Evolutionary conservation across 2,797 vertebrate genomes (phyloP).

Genomic region (Scolopax rusticola): DNA sequence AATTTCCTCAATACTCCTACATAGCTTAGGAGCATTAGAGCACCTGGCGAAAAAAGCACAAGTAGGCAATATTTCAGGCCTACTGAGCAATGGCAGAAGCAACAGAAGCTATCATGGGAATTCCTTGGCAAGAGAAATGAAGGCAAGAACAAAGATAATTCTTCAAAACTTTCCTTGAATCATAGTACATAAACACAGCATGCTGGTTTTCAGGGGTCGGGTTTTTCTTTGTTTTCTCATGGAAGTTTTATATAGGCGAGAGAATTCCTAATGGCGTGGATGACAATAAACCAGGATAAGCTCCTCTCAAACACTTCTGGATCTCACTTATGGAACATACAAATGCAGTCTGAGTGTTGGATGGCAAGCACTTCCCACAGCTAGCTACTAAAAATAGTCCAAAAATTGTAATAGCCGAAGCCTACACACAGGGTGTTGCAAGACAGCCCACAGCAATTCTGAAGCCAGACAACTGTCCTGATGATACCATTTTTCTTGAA

Average conservation of each 20-base stretch:
- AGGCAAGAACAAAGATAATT: not conserved
- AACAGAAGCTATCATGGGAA: not conserved
- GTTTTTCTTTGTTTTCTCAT: not conserved
- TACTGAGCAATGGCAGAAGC: not conserved
- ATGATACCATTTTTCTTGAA: not conserved
- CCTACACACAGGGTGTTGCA: not conserved
- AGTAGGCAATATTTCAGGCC: not conserved
- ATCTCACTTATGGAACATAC: not conserved
- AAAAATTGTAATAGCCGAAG: not conserved
- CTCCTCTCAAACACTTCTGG: not conserved
- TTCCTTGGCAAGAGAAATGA: not conserved
- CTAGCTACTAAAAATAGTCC: not conserved
- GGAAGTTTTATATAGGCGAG: not conserved
- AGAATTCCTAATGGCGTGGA: not conserved
- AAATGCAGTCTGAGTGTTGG: not conserved
- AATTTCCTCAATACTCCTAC: not conserved
- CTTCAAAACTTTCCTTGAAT: not conserved
- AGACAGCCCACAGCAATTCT: not conserved
- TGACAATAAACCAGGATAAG: not conserved
- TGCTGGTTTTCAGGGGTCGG: accelerated
- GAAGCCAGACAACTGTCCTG: not conserved
- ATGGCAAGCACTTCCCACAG: not conserved
- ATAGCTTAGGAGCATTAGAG: not conserved
- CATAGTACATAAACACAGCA: accelerated
- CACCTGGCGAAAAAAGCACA: not conserved